These are phyloP conservation scores for Caenorhabditis panamensis DNA, from an alignment of 2,888 invertebrate species.

Conservation along the genomic window DNA sequence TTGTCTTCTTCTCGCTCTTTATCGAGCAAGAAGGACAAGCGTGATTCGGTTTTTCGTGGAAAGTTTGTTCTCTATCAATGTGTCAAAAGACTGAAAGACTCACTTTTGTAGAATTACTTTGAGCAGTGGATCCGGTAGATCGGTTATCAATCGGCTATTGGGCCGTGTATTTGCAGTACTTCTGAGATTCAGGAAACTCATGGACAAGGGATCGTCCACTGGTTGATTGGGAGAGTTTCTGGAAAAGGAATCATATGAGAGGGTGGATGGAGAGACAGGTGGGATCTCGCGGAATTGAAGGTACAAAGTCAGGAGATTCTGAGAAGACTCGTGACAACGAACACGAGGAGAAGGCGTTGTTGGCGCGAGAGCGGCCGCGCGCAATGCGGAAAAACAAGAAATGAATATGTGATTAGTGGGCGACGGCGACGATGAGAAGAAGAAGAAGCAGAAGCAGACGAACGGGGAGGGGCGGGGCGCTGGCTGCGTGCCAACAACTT, in stretches of 20 bases:
- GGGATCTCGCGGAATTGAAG: slow-evolving; percentile 15
- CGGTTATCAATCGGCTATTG: slow-evolving; percentile 4
- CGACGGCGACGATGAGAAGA: slow-evolving; percentile 37
- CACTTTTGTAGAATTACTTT: slow-evolving; percentile 28
- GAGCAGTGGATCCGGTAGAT: slow-evolving; percentile 24
- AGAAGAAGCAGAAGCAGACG: slow-evolving; percentile 45
- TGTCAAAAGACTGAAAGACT: slow-evolving; percentile 17
- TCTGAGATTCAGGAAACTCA: slow-evolving; percentile 28
- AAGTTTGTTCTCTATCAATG: slow-evolving; percentile 15
- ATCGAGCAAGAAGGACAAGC: slow-evolving; percentile 1
- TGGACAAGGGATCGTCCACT: slow-evolving; percentile 23
- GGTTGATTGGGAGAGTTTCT: slow-evolving; percentile 28
- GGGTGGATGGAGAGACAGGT: neutral
- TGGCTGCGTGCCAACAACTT: slow-evolving; percentile 59
- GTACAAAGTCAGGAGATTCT: slow-evolving; percentile 39
- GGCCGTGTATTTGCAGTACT: slow-evolving; percentile 4
- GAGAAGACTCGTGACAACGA: slow-evolving; percentile 59
- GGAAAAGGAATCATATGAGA: slow-evolving; percentile 18
- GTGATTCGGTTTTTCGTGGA: slow-evolving; percentile 5
- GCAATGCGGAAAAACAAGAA: slow-evolving; percentile 60
- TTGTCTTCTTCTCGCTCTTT: slow-evolving; percentile 16
- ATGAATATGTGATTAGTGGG: slow-evolving; percentile 60
- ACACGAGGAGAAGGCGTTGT: slow-evolving; percentile 49
- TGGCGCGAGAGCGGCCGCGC: slow-evolving; percentile 35
- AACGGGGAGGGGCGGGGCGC: slow-evolving; percentile 40